Base-by-base conservation (phyloP, 2,888 invertebrate species). In the Beris morrisii region DNA sequence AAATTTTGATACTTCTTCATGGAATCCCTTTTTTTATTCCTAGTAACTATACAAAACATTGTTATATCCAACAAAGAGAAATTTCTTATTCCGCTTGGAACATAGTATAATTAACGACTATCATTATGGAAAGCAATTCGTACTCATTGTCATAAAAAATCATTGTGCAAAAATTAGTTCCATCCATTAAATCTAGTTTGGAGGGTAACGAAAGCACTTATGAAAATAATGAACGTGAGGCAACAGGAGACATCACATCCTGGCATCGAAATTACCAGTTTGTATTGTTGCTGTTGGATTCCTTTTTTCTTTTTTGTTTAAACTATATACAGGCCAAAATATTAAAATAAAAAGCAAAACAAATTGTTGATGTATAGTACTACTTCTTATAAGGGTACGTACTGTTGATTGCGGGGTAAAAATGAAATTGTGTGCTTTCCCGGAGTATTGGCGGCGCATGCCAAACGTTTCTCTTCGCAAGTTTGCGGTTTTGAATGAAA, bases 201-300 rank as follows among this genome's bases (percentile, higher is more conserved):
- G 38, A 28, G 9, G 9, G 38, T 30, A 7, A 53, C 6, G 61
- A 61, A 61, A 22, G 38, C 46, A 52, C 61, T 61, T 61, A 32
- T 61, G 22, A 61, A 61, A 38, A 38, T 9, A 28, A 13, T 61
- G 52, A 61, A 61, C 50, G 13, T 61, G 13, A 48, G 44, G 13
- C n/a, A 32, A 59, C 61, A 64, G 69, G 69, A 64, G 69, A 69
- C 66, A 66, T 69, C 66, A 64, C 69, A 64, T 66, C 55, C 66
- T 69, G 69, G 66, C 56, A 69, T 66, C 43, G 48, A 54, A 43
- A 30, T 58, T 50, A 30, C 65, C 50, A n/a, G 50, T 52, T 56
- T 46, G 43, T 46, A 63, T 48, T 43, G 9, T 61, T 31, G 44
- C 45, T 11, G 64, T 58, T 54, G 38, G 38, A 30, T 32, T 61